Base-by-base conservation (phyloP, 2,797 vertebrate species). In the Amblyopsis hoosieri region DNA sequence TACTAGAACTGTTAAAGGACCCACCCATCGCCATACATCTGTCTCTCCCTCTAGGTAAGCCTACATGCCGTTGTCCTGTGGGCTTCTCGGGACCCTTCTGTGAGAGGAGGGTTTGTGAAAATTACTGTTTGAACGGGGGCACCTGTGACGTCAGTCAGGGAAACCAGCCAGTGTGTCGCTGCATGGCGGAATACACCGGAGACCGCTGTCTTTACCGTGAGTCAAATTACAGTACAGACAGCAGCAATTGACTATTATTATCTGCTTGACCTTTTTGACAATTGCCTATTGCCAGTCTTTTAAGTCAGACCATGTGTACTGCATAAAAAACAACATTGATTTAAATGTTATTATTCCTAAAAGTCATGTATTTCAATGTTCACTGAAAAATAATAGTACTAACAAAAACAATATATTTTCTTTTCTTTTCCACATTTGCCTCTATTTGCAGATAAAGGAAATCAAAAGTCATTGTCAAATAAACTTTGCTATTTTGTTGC, bases 191-290 rank as follows among this genome's bases (percentile, higher is more conserved):
- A 52, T 97, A 97, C 64, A 97, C 96, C 0, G 97, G 98, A 55
- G 97, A 99, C 77, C 94, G 95, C 54, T 99, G 98, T 75, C 94
- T 97, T 57, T 93, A 94, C 71, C 96, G 98, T 99, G 86, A 98
- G 98, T 96, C 54, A 47, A 29, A 19, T 23, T 23, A 23, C 23
- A 23, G 23, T 59, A 65, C 61, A 71, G 23, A 31, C 51, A 66
- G 42, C 31, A 48, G 46, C 23, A 59, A 14, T 11, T 14, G 12
- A 54, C 54, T 19, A 45, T 4, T 47, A 60, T 58, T 47, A 52
- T 48, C 2, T 12, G 2, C 48, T 48, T 49, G 19, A 37, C 66
- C 52, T 42, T 60, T 62, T n/a, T 33, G 31, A 17, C 72, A 49
- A 70, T 61, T 72, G 75, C 64, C 66, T 47, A 67, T 31, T 37